Evolutionary conservation across 2,888 invertebrate genomes (phyloP).

Genomic region (Nemurella pictetii): DNA sequence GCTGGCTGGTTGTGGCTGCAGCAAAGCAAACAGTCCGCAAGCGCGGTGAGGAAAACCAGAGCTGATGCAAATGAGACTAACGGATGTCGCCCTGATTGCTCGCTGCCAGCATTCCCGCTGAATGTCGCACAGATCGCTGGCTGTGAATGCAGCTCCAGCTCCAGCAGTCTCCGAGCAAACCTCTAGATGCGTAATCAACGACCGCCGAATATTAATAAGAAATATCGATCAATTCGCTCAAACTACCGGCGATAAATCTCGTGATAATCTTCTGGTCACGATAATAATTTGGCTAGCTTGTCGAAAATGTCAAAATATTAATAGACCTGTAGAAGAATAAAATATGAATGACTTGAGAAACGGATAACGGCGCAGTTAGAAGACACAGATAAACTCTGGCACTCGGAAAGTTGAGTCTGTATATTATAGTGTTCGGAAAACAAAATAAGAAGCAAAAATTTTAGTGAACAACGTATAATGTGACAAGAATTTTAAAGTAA

Average conservation of each 20-base stretch:
- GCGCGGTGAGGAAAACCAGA: background rate
- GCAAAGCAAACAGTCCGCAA: background rate
- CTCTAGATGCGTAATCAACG: no score
- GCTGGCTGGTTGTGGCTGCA: no score
- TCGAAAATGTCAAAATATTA: background rate
- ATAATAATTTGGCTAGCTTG: background rate
- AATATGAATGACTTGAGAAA: background rate
- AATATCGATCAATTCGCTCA: background rate
- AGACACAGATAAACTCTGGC: no score
- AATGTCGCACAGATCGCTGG: background rate
- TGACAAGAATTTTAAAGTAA: background rate
- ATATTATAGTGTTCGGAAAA: no score
- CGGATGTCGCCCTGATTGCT: background rate
- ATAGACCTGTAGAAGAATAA: no score
- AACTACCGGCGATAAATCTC: background rate
- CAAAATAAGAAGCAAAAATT: background rate
- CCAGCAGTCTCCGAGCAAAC: background rate
- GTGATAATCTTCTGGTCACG: background rate
- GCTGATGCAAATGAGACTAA: conserved; percentile 24
- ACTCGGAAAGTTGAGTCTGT: no score
- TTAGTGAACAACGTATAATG: background rate
- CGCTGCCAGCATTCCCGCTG: background rate
- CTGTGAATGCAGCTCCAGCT: background rate
- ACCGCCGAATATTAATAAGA: background rate
- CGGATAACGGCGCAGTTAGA: background rate